Evolutionary conservation across 2,888 invertebrate species (phyloP).

Genomic region (Cataglyphis livida): DNA sequence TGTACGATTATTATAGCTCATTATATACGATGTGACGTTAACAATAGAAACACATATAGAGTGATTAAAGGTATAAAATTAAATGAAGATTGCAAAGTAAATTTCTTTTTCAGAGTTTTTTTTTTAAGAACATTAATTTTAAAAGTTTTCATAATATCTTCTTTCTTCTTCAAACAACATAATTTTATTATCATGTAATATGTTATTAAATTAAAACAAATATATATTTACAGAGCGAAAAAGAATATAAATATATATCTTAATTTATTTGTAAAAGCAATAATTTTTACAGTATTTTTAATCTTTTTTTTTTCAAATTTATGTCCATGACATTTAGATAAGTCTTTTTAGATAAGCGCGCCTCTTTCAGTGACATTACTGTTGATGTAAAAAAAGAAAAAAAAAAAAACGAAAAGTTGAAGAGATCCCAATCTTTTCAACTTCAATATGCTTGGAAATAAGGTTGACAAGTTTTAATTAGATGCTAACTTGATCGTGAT

Average conservation of each 20-base stretch:
- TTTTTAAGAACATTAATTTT: neutral
- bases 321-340: neutral
- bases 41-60: neutral
- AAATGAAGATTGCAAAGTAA: neutral
- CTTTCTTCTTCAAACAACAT: neutral
- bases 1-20: constrained; percentile 4
- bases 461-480: constrained; percentile 29
- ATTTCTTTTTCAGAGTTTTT: neutral
- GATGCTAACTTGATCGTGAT: constrained; percentile 40
- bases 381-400: neutral
- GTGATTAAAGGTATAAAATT: neutral
- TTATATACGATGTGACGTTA: neutral
- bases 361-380: neutral
- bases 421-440: neutral
- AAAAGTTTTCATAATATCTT: neutral
- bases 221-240: neutral
- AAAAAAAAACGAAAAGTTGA: neutral
- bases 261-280: neutral
- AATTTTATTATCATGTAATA: neutral
- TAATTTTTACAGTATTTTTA: neutral
- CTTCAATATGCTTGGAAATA: constrained; percentile 22
- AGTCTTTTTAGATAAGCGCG: neutral
- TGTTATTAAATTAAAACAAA: neutral
- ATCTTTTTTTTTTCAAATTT: neutral
- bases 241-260: neutral